Percentiles rank a stretch among this genome's conserved stretches.
These are phyloP conservation scores for Melanerpes aurifrons DNA, from an alignment of 2,113 vertebrate species.

Conservation along the genomic window DNA sequence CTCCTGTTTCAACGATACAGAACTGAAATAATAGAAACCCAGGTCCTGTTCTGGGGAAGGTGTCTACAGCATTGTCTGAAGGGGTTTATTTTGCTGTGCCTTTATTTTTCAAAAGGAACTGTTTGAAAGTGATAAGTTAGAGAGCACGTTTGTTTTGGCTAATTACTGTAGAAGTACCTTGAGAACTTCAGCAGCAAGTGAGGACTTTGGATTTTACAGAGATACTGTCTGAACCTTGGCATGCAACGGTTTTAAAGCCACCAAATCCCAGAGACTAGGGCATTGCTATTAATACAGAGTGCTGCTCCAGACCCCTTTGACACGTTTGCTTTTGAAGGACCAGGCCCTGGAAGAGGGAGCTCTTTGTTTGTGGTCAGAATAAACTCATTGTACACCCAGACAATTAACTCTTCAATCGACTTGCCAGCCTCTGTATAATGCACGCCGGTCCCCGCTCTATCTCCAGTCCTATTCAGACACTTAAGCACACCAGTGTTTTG, in stretches of 20 bases:
- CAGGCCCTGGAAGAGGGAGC: slow-evolving; percentile 78
- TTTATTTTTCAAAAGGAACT: slow-evolving; percentile 12
- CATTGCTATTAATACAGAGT: slow-evolving; percentile 70
- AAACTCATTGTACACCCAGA: slow-evolving; percentile 85
- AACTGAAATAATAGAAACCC: background rate
- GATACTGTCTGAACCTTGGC: slow-evolving; percentile 26
- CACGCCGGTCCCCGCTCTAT: slow-evolving; percentile 59
- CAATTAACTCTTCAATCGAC: slow-evolving; percentile 85
- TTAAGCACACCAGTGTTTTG: slow-evolving; percentile 78
- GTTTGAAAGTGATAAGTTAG: background rate
- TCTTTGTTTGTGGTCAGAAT: slow-evolving; percentile 86
- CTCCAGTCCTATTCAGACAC: slow-evolving; percentile 78
- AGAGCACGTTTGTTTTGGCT: slow-evolving; percentile 36
- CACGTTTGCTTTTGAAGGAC: slow-evolving; percentile 79
- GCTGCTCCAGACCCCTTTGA: slow-evolving; percentile 71
- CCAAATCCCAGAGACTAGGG: slow-evolving; percentile 56
- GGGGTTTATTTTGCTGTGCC: background rate
- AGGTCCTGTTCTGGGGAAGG: background rate
- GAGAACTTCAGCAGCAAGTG: slow-evolving; percentile 21
- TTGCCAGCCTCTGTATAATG: slow-evolving; percentile 79
- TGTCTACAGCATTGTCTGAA: background rate
- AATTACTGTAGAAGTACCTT: slow-evolving; percentile 16
- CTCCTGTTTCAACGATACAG: background rate
- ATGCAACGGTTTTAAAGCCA: slow-evolving; percentile 47
- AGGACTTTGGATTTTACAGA: slow-evolving; percentile 17